These are phyloP conservation scores for Antheraea yamamai DNA, from an alignment of 2,888 invertebrate genomes.

Conservation along the genomic window DNA sequence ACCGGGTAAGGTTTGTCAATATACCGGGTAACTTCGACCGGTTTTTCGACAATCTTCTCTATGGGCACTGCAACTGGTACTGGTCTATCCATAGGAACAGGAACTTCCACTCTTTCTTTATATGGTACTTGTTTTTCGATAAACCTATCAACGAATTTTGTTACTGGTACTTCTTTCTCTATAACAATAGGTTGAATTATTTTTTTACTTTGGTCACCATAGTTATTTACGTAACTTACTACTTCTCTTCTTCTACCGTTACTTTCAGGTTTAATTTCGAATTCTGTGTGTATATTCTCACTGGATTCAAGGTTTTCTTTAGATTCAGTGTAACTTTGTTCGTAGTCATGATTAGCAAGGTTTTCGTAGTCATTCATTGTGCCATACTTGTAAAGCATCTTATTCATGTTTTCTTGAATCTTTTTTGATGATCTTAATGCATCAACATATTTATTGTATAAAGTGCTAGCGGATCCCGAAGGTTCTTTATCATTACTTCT, in stretches of 20 bases:
- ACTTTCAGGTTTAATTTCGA: constrained; percentile 56
- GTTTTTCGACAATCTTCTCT: constrained; percentile 80
- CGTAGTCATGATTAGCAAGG: constrained; percentile 39
- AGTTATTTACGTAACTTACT: constrained; percentile 47
- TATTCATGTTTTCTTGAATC: constrained; percentile 58
- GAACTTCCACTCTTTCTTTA: constrained; percentile 63
- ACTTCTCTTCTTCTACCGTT: constrained; percentile 51
- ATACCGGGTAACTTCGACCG: constrained; percentile 73
- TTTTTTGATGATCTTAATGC: constrained; percentile 65
- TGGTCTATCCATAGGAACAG: constrained; percentile 68
- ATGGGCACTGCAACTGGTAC: constrained; percentile 69
- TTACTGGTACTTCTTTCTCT: constrained; percentile 73
- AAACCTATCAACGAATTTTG: constrained; percentile 69
- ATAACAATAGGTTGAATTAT: constrained; percentile 74
- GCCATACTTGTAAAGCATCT: constrained; percentile 50
- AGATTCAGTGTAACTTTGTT: constrained; percentile 40
- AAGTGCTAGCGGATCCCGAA: constrained; percentile 51
- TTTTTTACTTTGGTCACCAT: constrained; percentile 53
- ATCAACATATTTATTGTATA: constrained; percentile 63
- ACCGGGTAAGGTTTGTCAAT: constrained; percentile 84
- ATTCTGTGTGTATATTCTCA: constrained; percentile 59
- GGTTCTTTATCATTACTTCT: constrained; percentile 57
- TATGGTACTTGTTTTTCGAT: constrained; percentile 74
- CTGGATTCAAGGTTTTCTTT: constrained; percentile 59
- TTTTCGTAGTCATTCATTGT: constrained; percentile 62